Percentiles rank a stretch among this genome's conserved stretches.
phyloP scores from a whole-genome alignment of 2,113 vertebrate genomes.

The Prochilodus magdalenae region DNA sequence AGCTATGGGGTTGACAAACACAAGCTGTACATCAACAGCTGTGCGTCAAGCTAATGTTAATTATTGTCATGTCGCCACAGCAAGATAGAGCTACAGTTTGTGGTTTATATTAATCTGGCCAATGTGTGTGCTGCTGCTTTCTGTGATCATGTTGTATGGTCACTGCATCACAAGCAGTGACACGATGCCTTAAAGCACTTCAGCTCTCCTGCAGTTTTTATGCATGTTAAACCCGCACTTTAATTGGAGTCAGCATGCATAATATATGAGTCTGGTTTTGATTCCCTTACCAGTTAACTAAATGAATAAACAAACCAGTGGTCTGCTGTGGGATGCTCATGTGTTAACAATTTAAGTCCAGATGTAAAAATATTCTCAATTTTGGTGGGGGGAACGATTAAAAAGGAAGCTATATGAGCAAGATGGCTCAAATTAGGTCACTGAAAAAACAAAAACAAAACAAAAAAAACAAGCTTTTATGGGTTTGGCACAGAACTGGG shows the following conservation, averaged over 20 bases:
- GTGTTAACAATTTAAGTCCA: background rate
- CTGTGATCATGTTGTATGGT: background rate
- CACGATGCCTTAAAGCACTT: background rate
- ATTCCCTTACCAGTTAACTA: slow-evolving; percentile 27
- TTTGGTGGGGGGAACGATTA: background rate
- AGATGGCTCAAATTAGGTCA: slow-evolving; percentile 68
- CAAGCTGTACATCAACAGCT: background rate
- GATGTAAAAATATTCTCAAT: background rate
- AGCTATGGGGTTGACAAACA: background rate
- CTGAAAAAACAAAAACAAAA: slow-evolving; percentile 57
- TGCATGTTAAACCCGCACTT: slow-evolving; percentile 12
- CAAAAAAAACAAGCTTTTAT: slow-evolving; percentile 68
- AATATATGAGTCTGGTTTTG: background rate
- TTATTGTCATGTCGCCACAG: too few relatives aligned
- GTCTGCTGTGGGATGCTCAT: slow-evolving; percentile 48
- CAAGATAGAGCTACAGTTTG: too few relatives aligned
- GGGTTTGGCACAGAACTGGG: slow-evolving; percentile 35
- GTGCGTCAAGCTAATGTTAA: background rate
- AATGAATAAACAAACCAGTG: slow-evolving; percentile 68
- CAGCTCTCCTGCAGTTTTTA: background rate
- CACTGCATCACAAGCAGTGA: background rate
- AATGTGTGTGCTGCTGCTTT: background rate
- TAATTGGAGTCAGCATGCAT: background rate
- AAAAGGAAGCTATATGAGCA: background rate
- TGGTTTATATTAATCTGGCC: background rate